These are phyloP conservation scores for Falco concolor DNA, from an alignment of 2,797 vertebrate species.

Conservation along the genomic window DNA sequence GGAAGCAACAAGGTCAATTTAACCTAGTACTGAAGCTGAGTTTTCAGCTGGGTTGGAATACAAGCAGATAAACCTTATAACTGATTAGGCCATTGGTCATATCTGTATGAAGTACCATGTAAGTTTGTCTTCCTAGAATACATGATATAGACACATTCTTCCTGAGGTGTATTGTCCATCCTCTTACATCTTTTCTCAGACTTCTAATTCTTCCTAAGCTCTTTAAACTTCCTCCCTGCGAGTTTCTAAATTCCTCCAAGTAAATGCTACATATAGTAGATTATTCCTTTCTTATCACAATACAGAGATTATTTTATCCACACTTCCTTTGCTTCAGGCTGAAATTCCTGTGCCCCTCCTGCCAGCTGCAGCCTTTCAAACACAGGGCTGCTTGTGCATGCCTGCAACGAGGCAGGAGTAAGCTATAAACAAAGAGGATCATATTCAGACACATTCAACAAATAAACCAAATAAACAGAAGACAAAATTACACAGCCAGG, in stretches of 20 bases:
- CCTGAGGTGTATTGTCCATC: neutral
- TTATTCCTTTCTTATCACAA: neutral
- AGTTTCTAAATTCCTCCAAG: neutral
- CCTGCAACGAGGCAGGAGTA: neutral
- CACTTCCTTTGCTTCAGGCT: neutral
- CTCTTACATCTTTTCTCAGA: neutral
- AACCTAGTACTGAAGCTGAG: neutral
- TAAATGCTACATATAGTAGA: neutral
- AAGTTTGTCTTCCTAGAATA: neutral
- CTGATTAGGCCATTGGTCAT: neutral
- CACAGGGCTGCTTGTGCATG: rapidly evolving
- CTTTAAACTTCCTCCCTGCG: neutral
- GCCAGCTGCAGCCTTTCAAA: neutral
- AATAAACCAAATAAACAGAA: neutral
- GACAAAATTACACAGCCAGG: neutral
- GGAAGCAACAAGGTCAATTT: neutral
- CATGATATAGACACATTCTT: neutral
- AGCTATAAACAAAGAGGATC: neutral
- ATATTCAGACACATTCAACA: neutral
- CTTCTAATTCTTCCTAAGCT: neutral
- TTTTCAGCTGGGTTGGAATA: neutral
- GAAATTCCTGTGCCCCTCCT: neutral
- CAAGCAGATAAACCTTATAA: neutral
- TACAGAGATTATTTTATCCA: neutral
- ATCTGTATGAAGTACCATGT: neutral